phyloP scores from a whole-genome alignment of 2,113 vertebrate genomes.

The Apaloderma vittatum region DNA sequence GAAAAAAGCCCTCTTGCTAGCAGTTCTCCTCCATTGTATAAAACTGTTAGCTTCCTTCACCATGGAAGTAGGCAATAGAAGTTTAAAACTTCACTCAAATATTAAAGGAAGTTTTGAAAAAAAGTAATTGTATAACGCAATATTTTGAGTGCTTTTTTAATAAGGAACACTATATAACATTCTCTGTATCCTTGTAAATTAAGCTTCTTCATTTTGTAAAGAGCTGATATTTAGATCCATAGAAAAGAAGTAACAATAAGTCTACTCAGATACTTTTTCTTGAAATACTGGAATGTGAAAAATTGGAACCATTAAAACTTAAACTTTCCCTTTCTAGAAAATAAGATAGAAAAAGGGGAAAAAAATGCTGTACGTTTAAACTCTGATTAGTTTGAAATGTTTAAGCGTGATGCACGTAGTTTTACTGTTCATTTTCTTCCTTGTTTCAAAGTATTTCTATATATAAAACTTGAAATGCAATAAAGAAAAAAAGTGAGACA shows the following conservation, averaged over 20 bases:
- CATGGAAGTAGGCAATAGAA: background rate
- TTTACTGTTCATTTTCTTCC: background rate
- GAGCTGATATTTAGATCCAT: background rate
- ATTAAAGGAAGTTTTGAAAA: background rate
- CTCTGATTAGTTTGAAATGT: background rate
- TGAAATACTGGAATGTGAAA: background rate
- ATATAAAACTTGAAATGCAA: background rate
- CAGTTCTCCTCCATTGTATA: background rate
- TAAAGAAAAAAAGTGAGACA: rapidly evolving
- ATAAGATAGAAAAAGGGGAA: background rate
- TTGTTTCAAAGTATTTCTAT: background rate
- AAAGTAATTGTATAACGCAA: background rate
- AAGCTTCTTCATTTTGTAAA: background rate
- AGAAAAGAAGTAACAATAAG: background rate
- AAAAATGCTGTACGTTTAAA: background rate
- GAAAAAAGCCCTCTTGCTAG: rapidly evolving
- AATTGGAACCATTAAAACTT: background rate
- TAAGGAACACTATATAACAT: background rate
- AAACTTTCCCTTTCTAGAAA: background rate
- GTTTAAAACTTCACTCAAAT: background rate
- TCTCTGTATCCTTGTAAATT: background rate
- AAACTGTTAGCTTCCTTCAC: background rate
- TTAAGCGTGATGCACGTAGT: background rate
- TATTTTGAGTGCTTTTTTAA: background rate
- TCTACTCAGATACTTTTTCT: background rate